phyloP scores from a whole-genome alignment of 2,888 invertebrate species.

The Parnassius smintheus region DNA sequence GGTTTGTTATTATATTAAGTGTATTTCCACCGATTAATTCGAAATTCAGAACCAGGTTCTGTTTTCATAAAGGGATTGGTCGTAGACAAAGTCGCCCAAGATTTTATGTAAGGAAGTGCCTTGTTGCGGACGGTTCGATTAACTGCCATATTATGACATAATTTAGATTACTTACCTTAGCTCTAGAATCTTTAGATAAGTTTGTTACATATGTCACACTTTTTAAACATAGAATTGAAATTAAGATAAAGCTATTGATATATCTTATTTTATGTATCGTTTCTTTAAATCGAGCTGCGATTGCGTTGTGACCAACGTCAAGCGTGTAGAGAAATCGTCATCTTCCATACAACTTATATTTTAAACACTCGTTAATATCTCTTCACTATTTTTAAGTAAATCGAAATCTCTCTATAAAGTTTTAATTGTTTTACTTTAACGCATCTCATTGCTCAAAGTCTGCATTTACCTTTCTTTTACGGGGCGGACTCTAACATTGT shows the following conservation, averaged over 20 bases:
- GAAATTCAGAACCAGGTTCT: slow-evolving; percentile 72
- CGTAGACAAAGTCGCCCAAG: slow-evolving; percentile 56
- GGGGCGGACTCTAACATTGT: slow-evolving; percentile 66
- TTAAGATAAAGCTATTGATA: slow-evolving; percentile 62
- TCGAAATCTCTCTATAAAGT: slow-evolving; percentile 51
- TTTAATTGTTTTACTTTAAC: slow-evolving; percentile 49
- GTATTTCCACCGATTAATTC: slow-evolving; percentile 73
- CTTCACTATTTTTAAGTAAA: slow-evolving; percentile 61
- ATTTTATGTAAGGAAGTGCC: slow-evolving; percentile 58
- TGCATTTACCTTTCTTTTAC: slow-evolving; percentile 47
- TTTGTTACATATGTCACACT: slow-evolving; percentile 64
- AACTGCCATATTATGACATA: slow-evolving; percentile 81
- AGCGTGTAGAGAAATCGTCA: slow-evolving; percentile 39
- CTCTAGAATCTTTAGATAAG: slow-evolving; percentile 64
- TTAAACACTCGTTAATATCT: slow-evolving; percentile 71
- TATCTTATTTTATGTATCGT: slow-evolving; percentile 49
- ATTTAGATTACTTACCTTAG: slow-evolving; percentile 74
- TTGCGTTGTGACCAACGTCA: slow-evolving; percentile 48
- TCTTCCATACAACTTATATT: slow-evolving; percentile 54
- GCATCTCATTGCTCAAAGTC: slow-evolving; percentile 74
- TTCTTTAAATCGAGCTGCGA: slow-evolving; percentile 48
- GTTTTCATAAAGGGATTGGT: slow-evolving; percentile 52
- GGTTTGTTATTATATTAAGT: slow-evolving; percentile 41
- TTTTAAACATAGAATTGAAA: slow-evolving; percentile 73
- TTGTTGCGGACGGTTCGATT: slow-evolving; percentile 75